Base-by-base conservation (phyloP, 2,797 vertebrate genomes). In the Parauchenoglanis ngamensis region DNA sequence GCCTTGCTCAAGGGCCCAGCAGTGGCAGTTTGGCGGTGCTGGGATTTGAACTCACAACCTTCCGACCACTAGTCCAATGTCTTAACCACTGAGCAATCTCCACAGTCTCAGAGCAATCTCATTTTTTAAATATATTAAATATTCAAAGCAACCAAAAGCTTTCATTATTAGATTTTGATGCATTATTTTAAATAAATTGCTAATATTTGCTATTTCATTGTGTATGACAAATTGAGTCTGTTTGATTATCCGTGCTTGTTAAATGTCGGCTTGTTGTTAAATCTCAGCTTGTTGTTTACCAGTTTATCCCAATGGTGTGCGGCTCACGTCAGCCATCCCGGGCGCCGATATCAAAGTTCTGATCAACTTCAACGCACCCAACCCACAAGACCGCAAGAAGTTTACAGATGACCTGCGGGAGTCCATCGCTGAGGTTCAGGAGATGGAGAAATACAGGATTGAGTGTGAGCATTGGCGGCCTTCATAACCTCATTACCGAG, bases 361-460 rank as follows among this genome's bases (percentile, higher is more conserved):
- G 87, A 99, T 99, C 90, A 99, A 98, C 93, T 99, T 99, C 94
- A 99, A 99, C 0, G 98, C 98, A 49, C 98, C 98, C 78, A 99
- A 99, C 92, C 97, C 97, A 91, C 98, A 99, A 94, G 98, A 99
- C 94, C 97, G 98, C 89, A 99, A 98, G 92, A 99, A 98, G 93
- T 99, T 99, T 92, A 98, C 97, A 0, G 98, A 99, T 12, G 98
- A 99, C 91, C 93, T 99, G 89, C 96, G 97, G 89, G 98, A 99
- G 89, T 99, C 98, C 0, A 96, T 99, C 23, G 97, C 98, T 1
- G 98, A 99, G 91, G 97, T 99, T 78, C 98, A 99, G 92, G 98
- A 99, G 94, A 99, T 99, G 98, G 98, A 99, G 95, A 99, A 99
- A 92, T 98, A 98, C 95, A 95, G 98, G 92, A 99, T 99, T 95